These are phyloP conservation scores for Tholera decimalis DNA, from an alignment of 2,888 invertebrate species.

Conservation along the genomic window DNA sequence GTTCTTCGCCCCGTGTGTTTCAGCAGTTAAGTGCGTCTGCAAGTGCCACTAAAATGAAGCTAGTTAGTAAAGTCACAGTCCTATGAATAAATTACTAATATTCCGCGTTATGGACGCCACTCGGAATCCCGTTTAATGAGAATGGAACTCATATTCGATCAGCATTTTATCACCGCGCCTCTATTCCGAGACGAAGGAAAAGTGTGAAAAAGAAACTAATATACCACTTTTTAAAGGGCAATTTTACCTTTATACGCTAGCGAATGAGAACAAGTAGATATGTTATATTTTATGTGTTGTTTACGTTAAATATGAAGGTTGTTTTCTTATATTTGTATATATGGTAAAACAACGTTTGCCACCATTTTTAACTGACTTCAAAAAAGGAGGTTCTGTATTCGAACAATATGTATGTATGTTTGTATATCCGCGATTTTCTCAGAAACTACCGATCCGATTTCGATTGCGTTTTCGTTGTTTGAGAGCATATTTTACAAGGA, in stretches of 20 bases:
- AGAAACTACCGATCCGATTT: too few species aligned
- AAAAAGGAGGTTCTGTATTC: too few species aligned
- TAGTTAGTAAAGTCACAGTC: conserved; percentile 50
- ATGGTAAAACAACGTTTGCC: too few species aligned
- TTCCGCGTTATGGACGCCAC: conserved; percentile 22
- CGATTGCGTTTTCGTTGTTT: too few species aligned
- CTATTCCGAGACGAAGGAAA: conserved; percentile 18
- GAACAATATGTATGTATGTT: not conserved
- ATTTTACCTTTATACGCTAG: not conserved
- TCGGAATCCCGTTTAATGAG: conserved; percentile 25
- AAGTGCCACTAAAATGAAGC: conserved; percentile 51
- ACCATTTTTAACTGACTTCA: too few species aligned
- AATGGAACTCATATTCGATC: conserved; percentile 34
- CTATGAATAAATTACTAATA: conserved; percentile 64
- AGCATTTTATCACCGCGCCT: conserved; percentile 35
- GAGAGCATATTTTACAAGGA: too few species aligned
- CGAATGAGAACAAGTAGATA: too few species aligned
- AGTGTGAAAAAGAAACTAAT: conserved; percentile 13
- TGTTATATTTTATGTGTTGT: not conserved
- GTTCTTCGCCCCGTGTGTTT: conserved; percentile 16
- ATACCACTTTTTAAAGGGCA: conserved; percentile 1
- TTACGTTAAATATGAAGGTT: not conserved
- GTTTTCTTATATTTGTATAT: not conserved
- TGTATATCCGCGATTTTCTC: too few species aligned
- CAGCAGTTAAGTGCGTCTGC: conserved; percentile 29